These are phyloP conservation scores for Dioctria linearis DNA, from an alignment of 2,888 invertebrate genomes.

Conservation along the genomic window DNA sequence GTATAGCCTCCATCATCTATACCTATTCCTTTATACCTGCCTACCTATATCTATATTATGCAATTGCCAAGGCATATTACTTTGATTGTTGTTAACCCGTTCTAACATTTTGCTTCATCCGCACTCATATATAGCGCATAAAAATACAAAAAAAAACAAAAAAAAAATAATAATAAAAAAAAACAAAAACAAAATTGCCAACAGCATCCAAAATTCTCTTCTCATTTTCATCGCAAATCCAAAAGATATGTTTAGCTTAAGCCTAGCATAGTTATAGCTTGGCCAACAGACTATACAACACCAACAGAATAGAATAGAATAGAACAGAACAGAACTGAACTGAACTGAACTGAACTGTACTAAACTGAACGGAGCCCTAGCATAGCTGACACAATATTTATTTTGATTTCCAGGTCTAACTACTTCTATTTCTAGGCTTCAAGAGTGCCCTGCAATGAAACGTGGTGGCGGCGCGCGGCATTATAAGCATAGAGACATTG, in stretches of 20 bases:
- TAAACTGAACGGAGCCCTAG: neutral
- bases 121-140: slow-evolving; percentile 3
- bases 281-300: no score
- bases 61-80: slow-evolving; percentile 49
- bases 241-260: slow-evolving; percentile 18
- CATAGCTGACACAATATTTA: slow-evolving; percentile 54
- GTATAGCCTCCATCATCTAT: no score
- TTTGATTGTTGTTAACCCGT: slow-evolving; percentile 47
- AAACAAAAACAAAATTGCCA: slow-evolving; percentile 52
- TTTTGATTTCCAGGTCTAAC: slow-evolving; percentile 54
- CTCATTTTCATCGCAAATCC: slow-evolving; percentile 54
- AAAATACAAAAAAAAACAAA: slow-evolving; percentile 38
- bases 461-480: slow-evolving; percentile 17
- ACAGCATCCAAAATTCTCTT: slow-evolving; percentile 53
- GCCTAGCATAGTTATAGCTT: no score
- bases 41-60: neutral
- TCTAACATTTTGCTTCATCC: neutral
- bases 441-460: slow-evolving; percentile 51
- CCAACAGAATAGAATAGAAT: no score
- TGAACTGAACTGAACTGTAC: neutral
- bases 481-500: neutral
- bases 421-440: slow-evolving; percentile 51
- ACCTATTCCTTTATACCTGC: neutral
- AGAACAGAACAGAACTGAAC: neutral
- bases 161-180: slow-evolving; percentile 27